These are phyloP conservation scores for Mungos mungo DNA, from an alignment of 2,113 vertebrate genomes.

Conservation along the genomic window DNA sequence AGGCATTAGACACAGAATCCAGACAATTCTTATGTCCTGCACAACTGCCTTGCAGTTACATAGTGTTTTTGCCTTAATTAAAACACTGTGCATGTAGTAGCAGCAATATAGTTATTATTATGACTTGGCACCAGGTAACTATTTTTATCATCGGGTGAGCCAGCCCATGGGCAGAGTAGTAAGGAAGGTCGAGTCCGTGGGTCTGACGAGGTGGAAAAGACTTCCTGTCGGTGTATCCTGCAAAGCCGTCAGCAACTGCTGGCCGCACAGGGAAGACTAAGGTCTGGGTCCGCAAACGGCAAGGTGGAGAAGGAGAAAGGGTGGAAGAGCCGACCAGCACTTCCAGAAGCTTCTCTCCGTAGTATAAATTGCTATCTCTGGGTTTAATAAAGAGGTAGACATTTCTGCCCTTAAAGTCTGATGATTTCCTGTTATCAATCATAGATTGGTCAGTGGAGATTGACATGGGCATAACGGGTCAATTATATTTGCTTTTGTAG, in stretches of 20 bases:
- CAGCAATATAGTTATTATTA: slow-evolving; percentile 72
- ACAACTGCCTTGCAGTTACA: background rate
- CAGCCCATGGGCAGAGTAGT: slow-evolving; percentile 78
- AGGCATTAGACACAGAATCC: background rate
- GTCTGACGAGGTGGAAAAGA: slow-evolving; percentile 84
- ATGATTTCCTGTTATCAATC: slow-evolving; percentile 63
- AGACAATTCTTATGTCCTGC: background rate
- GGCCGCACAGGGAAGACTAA: slow-evolving; percentile 84
- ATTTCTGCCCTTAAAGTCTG: background rate
- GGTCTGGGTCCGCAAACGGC: slow-evolving; percentile 64
- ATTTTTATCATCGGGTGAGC: slow-evolving; percentile 82
- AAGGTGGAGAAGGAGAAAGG: background rate
- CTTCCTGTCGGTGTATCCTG: slow-evolving; percentile 77
- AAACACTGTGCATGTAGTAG: background rate
- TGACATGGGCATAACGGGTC: background rate
- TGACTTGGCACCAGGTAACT: slow-evolving; percentile 81
- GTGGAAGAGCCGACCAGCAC: slow-evolving; percentile 78
- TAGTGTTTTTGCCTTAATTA: background rate
- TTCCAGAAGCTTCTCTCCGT: slow-evolving; percentile 68
- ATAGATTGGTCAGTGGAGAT: slow-evolving; percentile 76
- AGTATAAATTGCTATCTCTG: slow-evolving; percentile 82
- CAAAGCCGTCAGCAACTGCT: slow-evolving; percentile 79
- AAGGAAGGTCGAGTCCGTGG: slow-evolving; percentile 86
- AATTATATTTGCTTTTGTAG: slow-evolving; percentile 6
- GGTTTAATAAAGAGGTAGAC: slow-evolving; percentile 84